These are phyloP conservation scores for Habroteleia sp. DNA, from an alignment of 2,888 invertebrate species.

Conservation along the genomic window DNA sequence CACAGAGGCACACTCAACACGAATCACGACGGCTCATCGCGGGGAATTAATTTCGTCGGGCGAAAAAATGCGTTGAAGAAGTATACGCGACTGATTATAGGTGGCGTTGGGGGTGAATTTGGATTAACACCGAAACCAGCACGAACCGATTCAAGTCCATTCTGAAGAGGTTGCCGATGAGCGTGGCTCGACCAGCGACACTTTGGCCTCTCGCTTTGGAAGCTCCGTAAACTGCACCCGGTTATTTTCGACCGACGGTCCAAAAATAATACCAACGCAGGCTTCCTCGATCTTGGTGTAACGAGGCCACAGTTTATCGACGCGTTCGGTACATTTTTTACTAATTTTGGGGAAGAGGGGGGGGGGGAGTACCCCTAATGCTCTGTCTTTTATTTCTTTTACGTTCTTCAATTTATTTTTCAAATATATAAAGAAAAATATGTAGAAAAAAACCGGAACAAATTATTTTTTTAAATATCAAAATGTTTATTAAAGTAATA, in stretches of 20 bases:
- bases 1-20: constrained; percentile 23
- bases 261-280: constrained; percentile 25
- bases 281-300: constrained; percentile 37
- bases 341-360: too few species aligned
- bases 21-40: constrained; percentile 13
- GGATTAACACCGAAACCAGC: constrained; percentile 53
- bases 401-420: too few species aligned
- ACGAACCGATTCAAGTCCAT: constrained; percentile 70
- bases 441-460: too few species aligned
- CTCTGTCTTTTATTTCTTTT: background rate
- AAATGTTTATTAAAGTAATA: too few species aligned
- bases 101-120: constrained; percentile 53
- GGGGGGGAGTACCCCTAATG: too few species aligned
- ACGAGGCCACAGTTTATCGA: constrained; percentile 23
- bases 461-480: too few species aligned
- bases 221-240: constrained; percentile 2
- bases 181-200: constrained; percentile 30
- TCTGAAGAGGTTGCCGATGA: constrained; percentile 59
- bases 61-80: constrained; percentile 34
- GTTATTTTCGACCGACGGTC: constrained; percentile 35
- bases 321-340: background rate
- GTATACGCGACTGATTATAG: constrained; percentile 38
- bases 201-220: constrained; percentile 18
- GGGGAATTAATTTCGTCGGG: constrained; percentile 19
- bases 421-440: too few species aligned